Base-by-base conservation (phyloP, 2,797 vertebrate species). In the Todus mexicanus region DNA sequence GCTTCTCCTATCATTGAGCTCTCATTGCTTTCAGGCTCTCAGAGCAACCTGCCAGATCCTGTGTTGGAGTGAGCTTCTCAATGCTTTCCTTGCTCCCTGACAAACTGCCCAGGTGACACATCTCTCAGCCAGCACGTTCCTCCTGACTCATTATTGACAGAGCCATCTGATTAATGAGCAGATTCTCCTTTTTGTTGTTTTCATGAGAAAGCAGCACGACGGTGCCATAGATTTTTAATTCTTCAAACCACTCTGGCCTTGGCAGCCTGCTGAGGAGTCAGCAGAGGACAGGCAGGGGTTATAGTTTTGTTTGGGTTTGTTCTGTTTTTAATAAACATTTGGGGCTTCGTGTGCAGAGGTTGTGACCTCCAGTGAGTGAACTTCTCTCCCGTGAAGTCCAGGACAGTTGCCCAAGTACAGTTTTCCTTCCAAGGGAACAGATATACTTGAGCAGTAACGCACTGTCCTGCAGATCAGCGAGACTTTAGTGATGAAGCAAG, bases 91-190 rank as follows among this genome's bases (percentile, higher is more conserved):
- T 43, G n/a, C 56, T 66, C 38, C 78, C 48, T 81, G 59, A 66
- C 29, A 45, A 14, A 53, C 51, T 12, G 17, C 51, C 50, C 74
- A 23, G 6, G 29, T 43, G 50, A 65, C 59, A 29, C 7, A 2
- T 68, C 69, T 59, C 82, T 72, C 53, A 51, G 22, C 15, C 83
- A 75, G 69, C 69, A 73, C 35, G 29, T 87, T 70, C 84, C 13
- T 84, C 79, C 73, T 54, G 89, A 94, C 87, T 73, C 51, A 8
- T 60, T 84, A 92, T 84, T 22, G 65, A 81, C 94, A 96, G 75
- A 81, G 65, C 19, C 11, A 27, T 16, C 73, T 87, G 95, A 95
- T 95, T 73, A 78, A 94, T 31, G 23, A 38, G 40, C 76, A 69
- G 78, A 29, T 61, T 81, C 64, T 63, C 37, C 50, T 93, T 65